Evolutionary conservation across 2,113 vertebrate genomes (phyloP), one percentile per base, ranked within the genome.

Genomic region (Plectropomus leopardus): DNA sequence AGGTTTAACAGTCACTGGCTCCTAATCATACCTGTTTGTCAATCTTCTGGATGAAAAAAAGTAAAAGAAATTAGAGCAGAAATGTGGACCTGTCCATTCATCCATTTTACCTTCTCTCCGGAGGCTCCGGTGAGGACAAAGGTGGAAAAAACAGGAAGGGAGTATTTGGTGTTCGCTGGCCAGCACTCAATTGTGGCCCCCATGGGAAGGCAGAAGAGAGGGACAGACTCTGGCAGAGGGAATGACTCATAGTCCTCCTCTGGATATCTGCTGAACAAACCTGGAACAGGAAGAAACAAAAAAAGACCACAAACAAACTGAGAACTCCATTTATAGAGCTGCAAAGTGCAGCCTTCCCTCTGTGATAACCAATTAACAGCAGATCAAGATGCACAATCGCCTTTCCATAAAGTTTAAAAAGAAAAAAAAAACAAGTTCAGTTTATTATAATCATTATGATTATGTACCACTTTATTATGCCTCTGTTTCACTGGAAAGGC

Each of bases 151-250:
- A 99, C 95, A 10, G 98, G 98, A 17, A 99, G 96, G 48, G 98
- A 97, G 90, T 99, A 99, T 93, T 98, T 99, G 90, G 97, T 98
- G 72, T 96, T 96, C 21, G 96, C 92, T 13, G 98, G 97, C 98
- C 98, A 99, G 91, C 96, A 96, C 93, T 99, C 98, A 83, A 99
- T 98, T 0, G 97, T 97, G 91, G 97, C 97, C 51, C 98, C 98
- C 98, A 99, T 99, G 90, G 98, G 98, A 40, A 99, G 95, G 90
- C 98, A 99, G 95, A 99, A 99, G 17, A 99, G 96, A 86, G 98
- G 98, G 83, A 99, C 98, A 3, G 98, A 99, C 94, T 98, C 97
- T 13, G 98, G 97, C 85, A 99, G 94, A 14, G 97, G 97, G 92
- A 99, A 99, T 2, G 97, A 99, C 83, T 98, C 97, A 34, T 99